Base-by-base conservation (phyloP, 2,888 invertebrate genomes). In the Agrochola lota region DNA sequence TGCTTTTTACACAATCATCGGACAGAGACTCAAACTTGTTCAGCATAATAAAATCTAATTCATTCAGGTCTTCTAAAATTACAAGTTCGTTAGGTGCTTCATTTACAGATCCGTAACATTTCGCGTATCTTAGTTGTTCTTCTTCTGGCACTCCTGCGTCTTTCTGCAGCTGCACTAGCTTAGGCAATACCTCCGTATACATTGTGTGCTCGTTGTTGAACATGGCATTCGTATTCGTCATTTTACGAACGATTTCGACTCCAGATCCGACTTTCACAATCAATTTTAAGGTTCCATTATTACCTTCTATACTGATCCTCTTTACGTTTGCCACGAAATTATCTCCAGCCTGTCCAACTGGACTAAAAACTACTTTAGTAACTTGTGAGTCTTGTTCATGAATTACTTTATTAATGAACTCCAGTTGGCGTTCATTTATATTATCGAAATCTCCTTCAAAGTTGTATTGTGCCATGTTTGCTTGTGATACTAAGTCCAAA, bases 191-290 rank as follows among this genome's bases (percentile, higher is more conserved):
- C 46, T 92, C 85, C 0, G 88, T 84, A 75, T 94, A 94, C 81
- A 93, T 90, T 0, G 85, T 62, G 12, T 85, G 85, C 86, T 95
- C 94, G 59, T 94, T 94, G 8, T 68, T 84, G 59, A 93, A 94
- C 8, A 91, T 0, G 2, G 75, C 0, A 5, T 30, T 69, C 23
- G 87, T 81, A 40, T 90, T 90, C 40, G 85, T 83, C 40, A 77
- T 59, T 7, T 62, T 15, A 69, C 92, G 88, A 49, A 87, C 0
- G 5, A 63, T 64, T 83, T 91, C 91, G 7, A 73, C 8, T 6
- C 81, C 68, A 3, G 93, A 90, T 11, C 93, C 93, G 8, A 94
- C 75, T 87, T 95, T 95, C 0, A 90, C 92, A 12, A 95, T 86
- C 81, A 94, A 90, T 60, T 71, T 78, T 11, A 88, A 60, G 9